Evolutionary conservation across 2,888 invertebrate species (phyloP), one percentile per base, ranked within the genome.

Genomic region (Biston stratarius): DNA sequence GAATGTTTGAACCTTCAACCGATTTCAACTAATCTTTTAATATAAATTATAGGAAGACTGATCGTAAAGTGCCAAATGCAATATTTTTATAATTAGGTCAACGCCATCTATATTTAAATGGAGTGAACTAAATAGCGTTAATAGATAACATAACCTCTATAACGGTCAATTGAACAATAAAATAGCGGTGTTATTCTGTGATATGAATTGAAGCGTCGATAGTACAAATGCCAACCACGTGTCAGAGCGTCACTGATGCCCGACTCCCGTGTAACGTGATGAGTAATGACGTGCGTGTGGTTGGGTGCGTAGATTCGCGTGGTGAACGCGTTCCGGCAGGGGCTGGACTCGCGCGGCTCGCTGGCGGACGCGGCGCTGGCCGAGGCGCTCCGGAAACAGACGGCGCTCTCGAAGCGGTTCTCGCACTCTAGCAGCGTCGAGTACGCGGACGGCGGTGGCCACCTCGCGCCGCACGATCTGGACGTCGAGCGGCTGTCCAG

Each of bases 311-410:
- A 99, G 99, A 99, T 99, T 95, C 99, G 99, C 96, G 99, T 99
- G 96, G 99, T 99, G 95, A 99, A 99, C 96, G 99, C 99, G 95
- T 99, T 99, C 96, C 99, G 99, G 94, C 99, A 99, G 96, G 99
- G 99, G 94, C 96, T 99, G 95, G 99, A 99, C 95, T 96, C 98
- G 92, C 97, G 98, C 88, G 97, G 98, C 94, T 98, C 98, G 95
- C 97, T 97, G 94, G 97, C 97, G 91, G 97, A 97, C 95, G 97
- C 97, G 90, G 97, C 98, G 94, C 96, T 98, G 90, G 98, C 98
- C 74, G 98, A 98, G 95, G 98, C 97, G 91, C 96, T 98, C 87
- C 97, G 98, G 92, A 98, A 98, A 95, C 98, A 98, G 96, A 96
- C 98, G 86, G 97, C 98, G 91, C 95, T 98, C 81, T 97, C 96